phyloP scores from a whole-genome alignment of 2,888 invertebrate genomes.

The Drosophila neonasuta region DNA sequence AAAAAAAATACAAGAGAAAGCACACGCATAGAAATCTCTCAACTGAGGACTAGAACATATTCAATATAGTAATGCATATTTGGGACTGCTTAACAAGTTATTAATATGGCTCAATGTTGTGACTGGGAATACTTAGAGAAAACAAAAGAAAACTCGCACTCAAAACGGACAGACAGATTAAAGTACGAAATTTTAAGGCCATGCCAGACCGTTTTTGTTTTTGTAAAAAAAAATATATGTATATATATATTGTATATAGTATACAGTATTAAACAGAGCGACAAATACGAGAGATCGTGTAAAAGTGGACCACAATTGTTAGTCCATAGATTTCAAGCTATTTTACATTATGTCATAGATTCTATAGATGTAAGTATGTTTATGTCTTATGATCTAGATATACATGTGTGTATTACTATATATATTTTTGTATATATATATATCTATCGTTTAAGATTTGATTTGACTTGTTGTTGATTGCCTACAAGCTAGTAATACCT shows the following conservation, averaged over 20 bases:
- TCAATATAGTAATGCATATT: conserved; percentile 38
- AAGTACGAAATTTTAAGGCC: conserved; percentile 12
- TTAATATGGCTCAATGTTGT: conserved; percentile 40
- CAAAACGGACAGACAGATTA: conserved; percentile 18
- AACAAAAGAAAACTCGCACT: not conserved
- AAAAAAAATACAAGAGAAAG: not conserved
- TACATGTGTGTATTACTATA: conserved; percentile 24
- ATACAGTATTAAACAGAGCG: conserved; percentile 58
- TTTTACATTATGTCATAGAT: conserved; percentile 51
- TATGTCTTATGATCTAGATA: conserved; percentile 16
- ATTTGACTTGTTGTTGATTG: conserved; percentile 71
- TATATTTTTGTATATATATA: conserved; percentile 9
- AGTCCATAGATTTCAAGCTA: conserved; percentile 65
- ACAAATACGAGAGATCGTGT: conserved; percentile 72
- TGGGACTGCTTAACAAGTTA: conserved; percentile 32
- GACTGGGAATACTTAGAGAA: conserved; percentile 10
- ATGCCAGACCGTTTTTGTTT: conserved; percentile 42
- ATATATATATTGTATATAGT: conserved; percentile 31
- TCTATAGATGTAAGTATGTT: conserved; percentile 19
- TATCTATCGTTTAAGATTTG: conserved; percentile 58
- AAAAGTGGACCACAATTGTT: conserved; percentile 52
- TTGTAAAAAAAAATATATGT: conserved; percentile 27
- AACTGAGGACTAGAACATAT: conserved; percentile 58
- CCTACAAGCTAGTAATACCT: conserved; percentile 80
- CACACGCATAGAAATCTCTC: conserved; percentile 11